phyloP scores from a whole-genome alignment of 2,113 vertebrate genomes.

The Henicopernis longicauda region DNA sequence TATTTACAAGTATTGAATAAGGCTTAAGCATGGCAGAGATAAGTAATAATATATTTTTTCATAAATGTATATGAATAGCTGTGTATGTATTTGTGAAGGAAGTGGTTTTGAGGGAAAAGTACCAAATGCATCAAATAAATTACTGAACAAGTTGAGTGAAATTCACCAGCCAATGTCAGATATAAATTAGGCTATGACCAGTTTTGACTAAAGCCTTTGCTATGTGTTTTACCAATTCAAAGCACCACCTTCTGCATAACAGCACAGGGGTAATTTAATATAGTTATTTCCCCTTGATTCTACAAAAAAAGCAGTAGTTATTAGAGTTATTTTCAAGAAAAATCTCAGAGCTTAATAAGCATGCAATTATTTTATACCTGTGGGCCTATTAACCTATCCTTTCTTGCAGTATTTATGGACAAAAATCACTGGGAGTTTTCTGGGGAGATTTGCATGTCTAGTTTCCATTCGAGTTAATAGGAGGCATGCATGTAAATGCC shows the following conservation, averaged over 20 bases:
- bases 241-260: neutral
- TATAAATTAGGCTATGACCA: neutral
- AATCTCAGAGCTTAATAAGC: neutral
- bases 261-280: neutral
- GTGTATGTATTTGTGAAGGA: neutral
- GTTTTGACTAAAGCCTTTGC: neutral
- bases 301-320: neutral
- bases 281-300: neutral
- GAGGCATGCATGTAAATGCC: neutral
- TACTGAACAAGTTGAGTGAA: neutral
- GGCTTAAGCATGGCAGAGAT: neutral
- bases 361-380: neutral
- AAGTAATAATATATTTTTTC: neutral
- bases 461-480: neutral
- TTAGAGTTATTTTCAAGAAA: neutral
- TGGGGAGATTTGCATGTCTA: neutral
- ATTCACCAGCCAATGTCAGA: neutral
- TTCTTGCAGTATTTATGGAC: conserved; percentile 13
- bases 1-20: neutral
- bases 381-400: neutral
- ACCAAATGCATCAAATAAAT: neutral
- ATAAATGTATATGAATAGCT: neutral
- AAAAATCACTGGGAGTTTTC: neutral
- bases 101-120: neutral
- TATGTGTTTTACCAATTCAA: neutral